These are phyloP conservation scores for Leucania comma DNA, from an alignment of 2,888 invertebrate genomes.

Conservation along the genomic window DNA sequence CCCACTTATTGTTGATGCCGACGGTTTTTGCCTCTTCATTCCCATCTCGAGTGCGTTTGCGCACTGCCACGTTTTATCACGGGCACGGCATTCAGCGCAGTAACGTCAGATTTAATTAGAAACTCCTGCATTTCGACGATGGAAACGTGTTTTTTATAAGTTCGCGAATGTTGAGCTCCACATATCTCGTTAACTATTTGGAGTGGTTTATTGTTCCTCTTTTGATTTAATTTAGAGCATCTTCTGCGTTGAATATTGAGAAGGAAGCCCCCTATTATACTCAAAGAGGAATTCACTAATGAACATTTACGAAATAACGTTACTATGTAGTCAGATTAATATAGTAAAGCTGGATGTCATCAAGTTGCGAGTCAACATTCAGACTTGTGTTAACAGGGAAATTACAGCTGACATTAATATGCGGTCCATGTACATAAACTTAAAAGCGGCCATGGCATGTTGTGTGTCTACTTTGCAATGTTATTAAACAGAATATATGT, in stretches of 20 bases:
- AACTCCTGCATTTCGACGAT: conserved; percentile 68
- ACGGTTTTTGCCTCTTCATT: conserved; percentile 75
- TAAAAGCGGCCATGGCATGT: conserved; percentile 46
- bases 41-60: conserved; percentile 71
- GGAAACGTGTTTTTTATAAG: conserved; percentile 52
- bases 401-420: conserved; percentile 54
- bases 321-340: conserved; percentile 39
- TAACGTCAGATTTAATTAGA: conserved; percentile 77
- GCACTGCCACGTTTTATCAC: conserved; percentile 72
- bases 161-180: conserved; percentile 38
- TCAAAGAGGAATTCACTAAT: conserved; percentile 39
- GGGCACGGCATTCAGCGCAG: conserved; percentile 70
- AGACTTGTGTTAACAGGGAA: conserved; percentile 51
- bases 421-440: conserved; percentile 48
- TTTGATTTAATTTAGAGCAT: conserved; percentile 39
- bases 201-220: conserved; percentile 34
- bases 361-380: conserved; percentile 31
- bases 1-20: conserved; percentile 77
- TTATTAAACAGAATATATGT: conserved; percentile 58
- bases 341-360: conserved; percentile 42
- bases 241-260: conserved; percentile 26
- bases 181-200: conserved; percentile 32
- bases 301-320: conserved; percentile 32
- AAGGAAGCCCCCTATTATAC: conserved; percentile 6
- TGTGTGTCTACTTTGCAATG: conserved; percentile 50